Conservation (phyloP, 2,888 invertebrate genomes). For the Sclerodermus sp. region DNA sequence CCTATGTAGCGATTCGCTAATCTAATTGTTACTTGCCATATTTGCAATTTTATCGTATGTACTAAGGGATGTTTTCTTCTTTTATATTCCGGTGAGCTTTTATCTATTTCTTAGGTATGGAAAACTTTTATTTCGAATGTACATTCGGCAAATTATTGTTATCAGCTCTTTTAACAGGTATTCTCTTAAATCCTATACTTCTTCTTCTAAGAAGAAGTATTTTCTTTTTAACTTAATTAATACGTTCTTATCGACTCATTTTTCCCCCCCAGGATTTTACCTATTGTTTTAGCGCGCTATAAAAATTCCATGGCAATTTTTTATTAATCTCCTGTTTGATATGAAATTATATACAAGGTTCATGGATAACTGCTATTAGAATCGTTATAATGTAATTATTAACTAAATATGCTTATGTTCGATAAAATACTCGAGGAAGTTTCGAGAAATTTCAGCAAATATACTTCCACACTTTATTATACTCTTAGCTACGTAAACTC, state of each 20-base stretch:
- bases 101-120: too few relatives aligned
- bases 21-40: constrained; percentile 31
- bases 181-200: constrained; percentile 2
- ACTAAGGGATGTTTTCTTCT: constrained; percentile 11
- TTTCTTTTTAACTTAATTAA: not conserved
- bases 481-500: too few relatives aligned
- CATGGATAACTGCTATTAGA: not conserved
- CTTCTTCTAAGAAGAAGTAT: not conserved
- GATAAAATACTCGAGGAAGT: not conserved
- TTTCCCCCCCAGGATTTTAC: not conserved
- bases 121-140: too few relatives aligned
- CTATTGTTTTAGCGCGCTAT: not conserved
- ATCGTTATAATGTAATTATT: not conserved
- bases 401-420: not conserved
- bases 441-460: not conserved
- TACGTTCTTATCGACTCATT: not conserved
- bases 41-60: constrained; percentile 16
- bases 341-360: not conserved
- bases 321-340: not conserved
- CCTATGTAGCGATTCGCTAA: constrained; percentile 22
- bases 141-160: too few relatives aligned
- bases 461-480: too few relatives aligned
- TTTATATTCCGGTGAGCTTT: not conserved
- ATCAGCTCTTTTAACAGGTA: too few relatives aligned
- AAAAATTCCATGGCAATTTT: not conserved